Base-by-base conservation (phyloP, 2,113 vertebrate genomes). In the Oreotrochilus melanogaster region DNA sequence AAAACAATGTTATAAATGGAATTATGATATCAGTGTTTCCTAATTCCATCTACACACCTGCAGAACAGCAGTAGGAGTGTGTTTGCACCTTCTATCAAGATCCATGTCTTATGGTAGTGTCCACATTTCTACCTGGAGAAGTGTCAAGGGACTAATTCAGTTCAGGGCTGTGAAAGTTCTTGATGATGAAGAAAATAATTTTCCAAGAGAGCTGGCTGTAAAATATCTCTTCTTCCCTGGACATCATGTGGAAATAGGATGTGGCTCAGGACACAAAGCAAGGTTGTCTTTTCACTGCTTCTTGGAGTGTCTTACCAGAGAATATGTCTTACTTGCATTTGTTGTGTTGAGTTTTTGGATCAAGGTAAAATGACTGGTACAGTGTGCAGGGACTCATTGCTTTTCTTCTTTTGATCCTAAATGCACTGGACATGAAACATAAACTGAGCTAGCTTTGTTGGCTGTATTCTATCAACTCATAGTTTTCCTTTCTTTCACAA, bases 101-200 rank as follows among this genome's bases (percentile, higher is more conserved):
- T 12, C 30, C 27, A 3, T 18, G 9, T 48, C 3, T 80, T 61
- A 24, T 0, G 0, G 24, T 6, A 42, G 3, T n/a, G 4, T 35
- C 45, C 61, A 23, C 27, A 18, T 23, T 43, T 25, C 19, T 56
- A 84, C 57, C 12, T 42, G 19, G 18, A 66, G 48, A 73, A 45
- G 4, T 30, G 10, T 57, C 35, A 75, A 35, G 27, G 11, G 16
- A 65, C 6, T 67, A 73, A 88, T 57, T 88, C 45, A 53, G 5
- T 35, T 76, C 21, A 45, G 69, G 42, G 27, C 3, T 64, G 5
- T 3, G 69, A 43, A 50, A 89, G 37, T n/a, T 43, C 10, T 57
- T 80, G 33, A 13, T 4, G 16, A 24, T 27, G n/a, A 85, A 51
- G 45, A 6, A 82, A 14, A 83, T 4, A 4, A 9, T 69, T 80